These are phyloP conservation scores for Hyposoter dolosus DNA, from an alignment of 2,888 invertebrate species.

Conservation along the genomic window DNA sequence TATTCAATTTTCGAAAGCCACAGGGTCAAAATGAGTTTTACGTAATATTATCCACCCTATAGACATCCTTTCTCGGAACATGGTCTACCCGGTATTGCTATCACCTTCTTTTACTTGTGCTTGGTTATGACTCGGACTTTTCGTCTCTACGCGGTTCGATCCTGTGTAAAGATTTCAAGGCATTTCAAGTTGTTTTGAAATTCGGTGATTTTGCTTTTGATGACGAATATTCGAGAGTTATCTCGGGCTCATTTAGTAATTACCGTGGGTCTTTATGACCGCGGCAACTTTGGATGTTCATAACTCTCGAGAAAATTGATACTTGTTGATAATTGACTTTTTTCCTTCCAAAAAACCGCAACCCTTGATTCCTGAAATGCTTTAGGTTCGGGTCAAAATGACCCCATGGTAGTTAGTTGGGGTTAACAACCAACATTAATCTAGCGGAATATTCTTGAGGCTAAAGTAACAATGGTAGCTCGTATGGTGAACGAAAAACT, in stretches of 20 bases:
- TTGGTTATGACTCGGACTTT: slow-evolving; percentile 7
- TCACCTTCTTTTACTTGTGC: neutral
- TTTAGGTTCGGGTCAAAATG: too few relatives aligned
- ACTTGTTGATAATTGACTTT: neutral
- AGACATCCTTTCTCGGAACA: slow-evolving; percentile 32
- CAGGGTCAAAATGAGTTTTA: slow-evolving; percentile 58
- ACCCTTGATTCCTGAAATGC: neutral
- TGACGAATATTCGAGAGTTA: neutral
- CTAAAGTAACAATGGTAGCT: neutral
- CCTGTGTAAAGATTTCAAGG: neutral
- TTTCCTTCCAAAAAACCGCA: neutral
- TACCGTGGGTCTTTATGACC: neutral
- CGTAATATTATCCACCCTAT: slow-evolving; percentile 58
- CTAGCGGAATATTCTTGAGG: neutral
- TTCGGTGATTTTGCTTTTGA: neutral
- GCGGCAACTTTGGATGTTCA: neutral
- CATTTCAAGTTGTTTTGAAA: neutral
- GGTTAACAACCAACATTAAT: too few relatives aligned
- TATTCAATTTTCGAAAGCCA: slow-evolving; percentile 69
- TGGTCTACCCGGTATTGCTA: slow-evolving; percentile 2
- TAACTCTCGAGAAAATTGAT: neutral
- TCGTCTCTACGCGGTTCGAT: slow-evolving; percentile 4
- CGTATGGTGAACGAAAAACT: neutral
- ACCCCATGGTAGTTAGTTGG: too few relatives aligned
- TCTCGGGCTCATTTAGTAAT: neutral